Evolutionary conservation across 2,797 vertebrate species (phyloP), one percentile per base, ranked within the genome.

Genomic region (Trachurus trachurus): DNA sequence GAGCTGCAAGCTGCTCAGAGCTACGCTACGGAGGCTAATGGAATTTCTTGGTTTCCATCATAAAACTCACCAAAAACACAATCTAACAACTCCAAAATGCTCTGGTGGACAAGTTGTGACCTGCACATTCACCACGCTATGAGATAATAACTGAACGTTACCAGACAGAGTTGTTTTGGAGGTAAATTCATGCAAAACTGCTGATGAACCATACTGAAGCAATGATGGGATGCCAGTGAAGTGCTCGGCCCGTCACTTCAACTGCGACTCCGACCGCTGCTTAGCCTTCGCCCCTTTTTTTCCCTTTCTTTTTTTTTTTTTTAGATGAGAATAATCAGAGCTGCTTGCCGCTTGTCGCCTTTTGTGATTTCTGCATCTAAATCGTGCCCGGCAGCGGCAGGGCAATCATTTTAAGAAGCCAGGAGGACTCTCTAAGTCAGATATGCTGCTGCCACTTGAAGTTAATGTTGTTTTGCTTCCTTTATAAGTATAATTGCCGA

Each of bases 401-500:
- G 78, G 83, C 83, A 90, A 87, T 93, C 77, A 84, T 74, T 75
- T 85, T 9, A 69, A 89, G 79, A 68, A 83, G 78, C 76, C 26
- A 15, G 37, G 69, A 91, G 82, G 66, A n/a, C 86, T 68, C 86
- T 87, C 76, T 40, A 52, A 76, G 68, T 83, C 47, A 42, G 69
- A 85, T 74, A 67, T 80, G 77, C 73, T 60, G 85, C 63, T 77
- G 85, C 63, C 76, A 78, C 89, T 90, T 84, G 74, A 89, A 80
- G 66, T 85, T 90, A 88, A 90, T 92, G 82, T 76, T 87, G 83
- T 88, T 92, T 80, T 86, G 85, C 84, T 75, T 80, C 71, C 52
- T 78, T 79, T 81, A 71, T 58, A 72, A 73, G 78, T 60, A 54
- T 89, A 88, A 91, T 85, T 87, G 87, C 81, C 49, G 45, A 26